A percentile compares a stretch with the other conserved stretches of the same genome.
Conservation (phyloP, 2,888 invertebrate species). For the Heliconius charithonia region DNA sequence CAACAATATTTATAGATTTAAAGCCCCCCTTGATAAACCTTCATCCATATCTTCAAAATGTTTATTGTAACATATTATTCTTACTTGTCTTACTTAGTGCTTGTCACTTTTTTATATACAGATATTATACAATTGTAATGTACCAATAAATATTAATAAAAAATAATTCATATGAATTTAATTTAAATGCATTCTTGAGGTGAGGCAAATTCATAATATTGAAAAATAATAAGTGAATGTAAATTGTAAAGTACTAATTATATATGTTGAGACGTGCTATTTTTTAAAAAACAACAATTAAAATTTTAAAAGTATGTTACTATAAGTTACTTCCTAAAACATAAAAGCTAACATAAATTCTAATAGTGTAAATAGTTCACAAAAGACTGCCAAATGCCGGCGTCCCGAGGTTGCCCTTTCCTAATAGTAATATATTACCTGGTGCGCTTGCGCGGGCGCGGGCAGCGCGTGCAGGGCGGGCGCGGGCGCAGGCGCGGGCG, state of each 20-base stretch:
- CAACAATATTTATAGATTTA: not conserved
- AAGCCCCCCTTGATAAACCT: not conserved
- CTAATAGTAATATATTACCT: constrained; percentile 81
- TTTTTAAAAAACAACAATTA: not conserved
- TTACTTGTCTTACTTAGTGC: constrained; percentile 19
- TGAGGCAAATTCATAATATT: not conserved
- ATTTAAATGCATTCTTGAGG: not conserved
- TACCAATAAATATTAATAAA: not conserved
- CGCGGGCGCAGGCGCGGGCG: constrained; percentile 57
- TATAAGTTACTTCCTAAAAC: not conserved
- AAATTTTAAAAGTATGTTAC: not conserved
- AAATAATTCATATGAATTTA: not conserved
- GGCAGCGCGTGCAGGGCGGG: constrained; percentile 62
- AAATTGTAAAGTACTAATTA: not conserved
- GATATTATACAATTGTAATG: not conserved
- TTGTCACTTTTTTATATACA: constrained; percentile 15
- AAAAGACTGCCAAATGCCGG: not conserved
- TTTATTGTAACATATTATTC: not conserved
- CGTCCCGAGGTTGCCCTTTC: constrained; percentile 15
- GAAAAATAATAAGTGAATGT: not conserved
- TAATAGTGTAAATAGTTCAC: not conserved
- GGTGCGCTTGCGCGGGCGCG: constrained; percentile 66
- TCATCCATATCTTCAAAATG: not conserved
- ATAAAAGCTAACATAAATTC: not conserved
- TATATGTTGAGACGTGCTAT: not conserved